Evolutionary conservation across 2,797 vertebrate species (phyloP).

Genomic region (Tokudaia muenninki): DNA sequence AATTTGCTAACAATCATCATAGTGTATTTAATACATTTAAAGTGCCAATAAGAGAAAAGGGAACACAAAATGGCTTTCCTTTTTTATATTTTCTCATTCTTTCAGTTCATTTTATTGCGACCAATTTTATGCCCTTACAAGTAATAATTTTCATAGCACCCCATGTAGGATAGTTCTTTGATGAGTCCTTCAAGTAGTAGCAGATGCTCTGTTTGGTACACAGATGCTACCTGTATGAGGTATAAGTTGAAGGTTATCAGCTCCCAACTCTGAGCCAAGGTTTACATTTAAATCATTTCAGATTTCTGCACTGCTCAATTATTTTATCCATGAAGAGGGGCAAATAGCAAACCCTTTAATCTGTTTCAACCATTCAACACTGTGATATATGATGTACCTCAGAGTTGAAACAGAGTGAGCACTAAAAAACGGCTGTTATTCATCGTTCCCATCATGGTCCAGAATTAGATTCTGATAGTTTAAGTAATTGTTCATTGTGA

Average conservation of each 20-base stretch:
- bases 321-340: not conserved
- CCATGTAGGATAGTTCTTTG: not conserved
- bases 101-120: constrained; percentile 5
- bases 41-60: not conserved
- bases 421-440: not conserved
- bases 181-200: not conserved
- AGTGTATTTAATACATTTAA: constrained; percentile 6
- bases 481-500: not conserved
- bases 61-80: not conserved
- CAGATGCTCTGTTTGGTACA: not conserved
- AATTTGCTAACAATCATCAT: not conserved
- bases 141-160: constrained; percentile 33
- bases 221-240: not conserved
- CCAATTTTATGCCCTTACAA: not conserved
- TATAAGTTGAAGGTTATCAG: not conserved
- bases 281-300: not conserved
- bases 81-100: not conserved
- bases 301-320: not conserved
- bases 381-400: not conserved
- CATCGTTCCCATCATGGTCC: not conserved
- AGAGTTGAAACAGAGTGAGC: constrained; percentile 9
- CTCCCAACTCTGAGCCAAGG: not conserved
- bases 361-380: not conserved
- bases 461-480: not conserved
- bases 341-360: not conserved